Percentiles rank a stretch among this genome's conserved stretches.
These are phyloP conservation scores for Thereva unica DNA, from an alignment of 2,888 invertebrate genomes.

Conservation along the genomic window DNA sequence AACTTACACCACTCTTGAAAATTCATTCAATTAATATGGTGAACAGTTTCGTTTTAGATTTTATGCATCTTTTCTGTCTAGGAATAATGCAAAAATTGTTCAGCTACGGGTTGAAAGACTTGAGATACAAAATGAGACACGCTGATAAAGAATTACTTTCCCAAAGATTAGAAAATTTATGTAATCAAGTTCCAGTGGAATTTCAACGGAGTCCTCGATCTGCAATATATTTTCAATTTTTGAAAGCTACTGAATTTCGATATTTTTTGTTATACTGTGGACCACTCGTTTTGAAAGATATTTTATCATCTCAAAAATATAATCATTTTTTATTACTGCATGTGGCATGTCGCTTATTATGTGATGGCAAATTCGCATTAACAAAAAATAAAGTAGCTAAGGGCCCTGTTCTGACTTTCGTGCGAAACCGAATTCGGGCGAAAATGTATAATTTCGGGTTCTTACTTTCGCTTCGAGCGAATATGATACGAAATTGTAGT, in stretches of 20 bases:
- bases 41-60: not conserved
- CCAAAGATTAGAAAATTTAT: not conserved
- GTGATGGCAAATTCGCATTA: no score
- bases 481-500: no score
- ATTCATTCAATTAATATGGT: not conserved
- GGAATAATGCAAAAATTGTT: not conserved
- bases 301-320: not conserved
- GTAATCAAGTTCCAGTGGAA: not conserved
- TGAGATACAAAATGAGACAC: not conserved
- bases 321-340: not conserved
- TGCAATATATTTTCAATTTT: not conserved
- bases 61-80: not conserved
- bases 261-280: not conserved
- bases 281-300: not conserved
- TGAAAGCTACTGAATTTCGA: not conserved
- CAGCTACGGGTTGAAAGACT: not conserved
- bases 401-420: no score
- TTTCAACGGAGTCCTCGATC: not conserved
- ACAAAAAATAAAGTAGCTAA: no score
- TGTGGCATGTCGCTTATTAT: no score
- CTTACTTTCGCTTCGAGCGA: no score
- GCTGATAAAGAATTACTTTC: no score
- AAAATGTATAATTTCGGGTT: no score
- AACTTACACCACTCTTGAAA: not conserved
- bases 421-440: no score